These are phyloP conservation scores for Clarias platycephalus DNA, from an alignment of 2,797 vertebrate genomes.

Conservation along the genomic window DNA sequence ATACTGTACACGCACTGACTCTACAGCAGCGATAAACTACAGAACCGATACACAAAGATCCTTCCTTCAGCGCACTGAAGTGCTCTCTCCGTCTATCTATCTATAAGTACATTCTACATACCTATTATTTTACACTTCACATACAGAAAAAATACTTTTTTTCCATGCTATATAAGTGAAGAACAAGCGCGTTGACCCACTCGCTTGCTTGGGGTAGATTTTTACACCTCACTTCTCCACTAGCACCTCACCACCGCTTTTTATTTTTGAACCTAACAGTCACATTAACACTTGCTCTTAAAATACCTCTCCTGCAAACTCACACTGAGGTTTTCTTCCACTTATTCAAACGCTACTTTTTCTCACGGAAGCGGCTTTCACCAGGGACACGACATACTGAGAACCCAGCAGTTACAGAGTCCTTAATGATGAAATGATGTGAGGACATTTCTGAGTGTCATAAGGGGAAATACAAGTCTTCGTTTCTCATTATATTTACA, in stretches of 20 bases:
- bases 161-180: neutral
- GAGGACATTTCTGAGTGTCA: neutral
- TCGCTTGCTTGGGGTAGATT: slow-evolving; percentile 55
- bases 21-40: no score
- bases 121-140: neutral
- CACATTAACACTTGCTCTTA: slow-evolving; percentile 68
- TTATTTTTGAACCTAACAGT: slow-evolving; percentile 63
- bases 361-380: neutral
- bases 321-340: slow-evolving; percentile 60
- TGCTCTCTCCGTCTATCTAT: neutral
- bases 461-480: no score
- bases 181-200: slow-evolving; percentile 38
- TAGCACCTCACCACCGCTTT: slow-evolving; percentile 52
- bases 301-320: slow-evolving; percentile 70
- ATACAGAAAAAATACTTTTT: neutral
- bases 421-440: no score
- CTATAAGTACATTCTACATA: neutral
- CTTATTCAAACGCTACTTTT: slow-evolving; percentile 36
- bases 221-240: slow-evolving; percentile 50
- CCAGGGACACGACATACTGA: neutral
- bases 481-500: neutral
- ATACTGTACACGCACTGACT: no score
- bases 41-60: neutral
- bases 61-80: neutral
- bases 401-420: neutral